Conservation (phyloP, 1,140 invertebrate genomes). For the Lasioglossum baleicum region DNA sequence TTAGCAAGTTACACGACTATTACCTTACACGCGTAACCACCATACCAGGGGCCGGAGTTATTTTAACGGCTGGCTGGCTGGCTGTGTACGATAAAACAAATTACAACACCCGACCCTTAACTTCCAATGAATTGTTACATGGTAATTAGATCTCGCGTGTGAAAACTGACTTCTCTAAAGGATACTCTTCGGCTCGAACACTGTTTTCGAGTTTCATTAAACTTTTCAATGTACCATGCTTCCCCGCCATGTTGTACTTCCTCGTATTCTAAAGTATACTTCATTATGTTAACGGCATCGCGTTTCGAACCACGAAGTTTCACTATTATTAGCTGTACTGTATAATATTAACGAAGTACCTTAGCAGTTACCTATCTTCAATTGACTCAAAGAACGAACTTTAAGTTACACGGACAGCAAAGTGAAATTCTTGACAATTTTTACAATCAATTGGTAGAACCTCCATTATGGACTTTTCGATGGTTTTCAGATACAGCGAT, state of each 20-base stretch:
- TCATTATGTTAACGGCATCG: neutral
- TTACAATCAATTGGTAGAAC: too few species aligned
- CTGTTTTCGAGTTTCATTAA: neutral
- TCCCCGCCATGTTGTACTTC: neutral
- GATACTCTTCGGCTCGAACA: neutral
- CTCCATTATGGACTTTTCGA: too few species aligned
- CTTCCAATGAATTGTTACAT: conserved; percentile 16
- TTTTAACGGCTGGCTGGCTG: conserved; percentile 12
- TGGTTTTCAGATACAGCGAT: too few species aligned
- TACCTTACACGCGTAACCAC: conserved; percentile 2
- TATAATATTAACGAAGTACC: neutral
- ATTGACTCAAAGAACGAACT: too few species aligned
- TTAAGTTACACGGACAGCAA: too few species aligned
- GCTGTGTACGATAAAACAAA: conserved; percentile 24
- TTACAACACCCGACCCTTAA: conserved; percentile 9
- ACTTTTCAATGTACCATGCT: neutral
- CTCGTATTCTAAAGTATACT: neutral
- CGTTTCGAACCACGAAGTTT: neutral
- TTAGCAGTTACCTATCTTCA: too few species aligned
- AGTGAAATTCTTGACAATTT: too few species aligned
- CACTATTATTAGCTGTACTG: neutral
- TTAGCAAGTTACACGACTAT: conserved; percentile 21
- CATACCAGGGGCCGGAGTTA: conserved; percentile 8
- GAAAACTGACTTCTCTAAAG: neutral
- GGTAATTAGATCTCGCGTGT: conserved; percentile 14